Base-by-base conservation (phyloP, 1,140 invertebrate species). In the Littorina saxatilis region DNA sequence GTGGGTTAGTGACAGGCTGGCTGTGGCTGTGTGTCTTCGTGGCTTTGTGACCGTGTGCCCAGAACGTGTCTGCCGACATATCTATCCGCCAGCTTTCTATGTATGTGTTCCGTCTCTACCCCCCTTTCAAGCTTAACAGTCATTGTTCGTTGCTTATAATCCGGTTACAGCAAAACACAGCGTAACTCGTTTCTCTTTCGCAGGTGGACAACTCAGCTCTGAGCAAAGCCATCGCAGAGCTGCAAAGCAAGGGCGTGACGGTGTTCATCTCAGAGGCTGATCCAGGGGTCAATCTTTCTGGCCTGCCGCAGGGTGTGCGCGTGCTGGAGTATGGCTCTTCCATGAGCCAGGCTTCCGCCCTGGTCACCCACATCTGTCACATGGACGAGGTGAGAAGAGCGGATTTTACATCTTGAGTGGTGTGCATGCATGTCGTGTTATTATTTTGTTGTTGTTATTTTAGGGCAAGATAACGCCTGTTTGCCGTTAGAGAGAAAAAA, bases 361-460 rank as follows among this genome's bases (percentile, higher is more conserved):
- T 78, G 35, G 76, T 78, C 35, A 32, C 52, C 1, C 76, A 37
- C 35, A 55, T 78, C 55, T 78, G 76, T 40, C 76, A 66, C 39
- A 17, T 40, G 13, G 58, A 78, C 50, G 1, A 47, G 43, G 72
- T 74, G n/a, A 74, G 74, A 39, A 37, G n/a, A 72, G 61, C 15
- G 15, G 61, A 63, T 15, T 23, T 23, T 1, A 1, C 0, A 15
- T 15, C 27, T 27, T 11, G 15, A 15, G 0, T 23, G 27, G 61
- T 23, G 23, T 23, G 29, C 15, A 11, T 23, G 61, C 15, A 32
- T 63, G 61, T 11, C 9, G 27, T 0, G 23, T 27, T n/a, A 32
- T 63, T 63, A 15, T 27, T 23, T 15, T 11, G 17, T 63, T 63
- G 27, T 23, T n/a, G n/a, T n/a, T n/a, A n/a, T n/a, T n/a, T n/a